Base-by-base conservation (phyloP, 2,113 vertebrate genomes). In the Phalacrocorax brasilianus region DNA sequence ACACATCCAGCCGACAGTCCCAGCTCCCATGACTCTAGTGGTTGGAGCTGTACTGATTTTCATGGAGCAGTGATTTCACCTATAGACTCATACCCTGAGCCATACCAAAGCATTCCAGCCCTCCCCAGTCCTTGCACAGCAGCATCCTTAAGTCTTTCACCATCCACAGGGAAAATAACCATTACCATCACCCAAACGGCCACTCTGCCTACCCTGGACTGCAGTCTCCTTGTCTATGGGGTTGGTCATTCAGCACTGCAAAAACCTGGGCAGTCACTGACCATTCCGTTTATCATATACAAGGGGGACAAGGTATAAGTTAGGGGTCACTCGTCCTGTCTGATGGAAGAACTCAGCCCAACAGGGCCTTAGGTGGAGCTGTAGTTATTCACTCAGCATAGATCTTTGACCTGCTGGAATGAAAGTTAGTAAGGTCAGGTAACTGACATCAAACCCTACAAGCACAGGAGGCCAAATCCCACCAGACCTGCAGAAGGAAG, bases 251-350 rank as follows among this genome's bases (percentile, higher is more conserved):
- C 38, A 32, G 63, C 24, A 27, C 38, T 18, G 12, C 20, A 16
- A 45, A 56, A 47, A 22, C 21, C 20, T 9, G 61, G 33, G 40
- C 26, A 38, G 45, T 0, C 56, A 17, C 21, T 13, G 42, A 32
- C 16, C 22, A 6, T 72, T 44, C 61, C 0, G 0, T 11, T 75
- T 22, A 16, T 17, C 14, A 10, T 12, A 0, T 1, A 14, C 3
- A 17, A 65, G 20, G 14, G 4, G 11, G 50, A 0, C 42, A 59
- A 11, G 0, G 9, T 3, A 17, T 2, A 15, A 47, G 7, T 52
- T 71, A 3, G 10, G 38, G 55, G 2, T 72, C 15, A 33, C 47
- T 53, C 3, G 0, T 44, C 79, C 45, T 5, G 9, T 1, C 45
- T 32, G 30, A 16, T 32, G n/a, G 74, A 76, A 68, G 35, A 67